phyloP scores from a whole-genome alignment of 2,113 vertebrate genomes.

The Cephalopholis sonnerati region DNA sequence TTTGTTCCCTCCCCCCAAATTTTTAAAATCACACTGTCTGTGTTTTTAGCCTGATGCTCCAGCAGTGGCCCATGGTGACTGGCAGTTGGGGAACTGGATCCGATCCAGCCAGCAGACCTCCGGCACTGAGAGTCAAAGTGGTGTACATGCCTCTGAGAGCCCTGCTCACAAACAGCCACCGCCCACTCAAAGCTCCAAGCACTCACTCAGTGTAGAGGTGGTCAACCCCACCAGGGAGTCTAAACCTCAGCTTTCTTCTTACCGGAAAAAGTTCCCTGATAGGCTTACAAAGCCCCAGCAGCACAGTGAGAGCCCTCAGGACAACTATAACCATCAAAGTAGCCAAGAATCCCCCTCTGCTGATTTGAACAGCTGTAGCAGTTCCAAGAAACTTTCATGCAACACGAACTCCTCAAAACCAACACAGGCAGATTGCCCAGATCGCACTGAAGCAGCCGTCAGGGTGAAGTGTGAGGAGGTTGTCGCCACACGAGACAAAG shows the following conservation, averaged over 20 bases:
- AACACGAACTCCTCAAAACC: conserved; percentile 79
- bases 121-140: conserved; percentile 70
- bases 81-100: conserved; percentile 81
- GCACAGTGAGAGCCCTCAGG: conserved; percentile 19
- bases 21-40: not conserved
- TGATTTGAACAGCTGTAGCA: not conserved
- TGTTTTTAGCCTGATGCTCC: conserved; percentile 54
- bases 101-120: conserved; percentile 69
- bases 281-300: conserved; percentile 43
- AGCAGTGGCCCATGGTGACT: conserved; percentile 58
- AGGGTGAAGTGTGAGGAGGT: conserved; percentile 79
- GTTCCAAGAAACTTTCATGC: conserved; percentile 63
- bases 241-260: conserved; percentile 68
- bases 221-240: conserved; percentile 45
- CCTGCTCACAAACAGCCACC: conserved; percentile 47
- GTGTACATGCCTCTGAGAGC: conserved; percentile 27
- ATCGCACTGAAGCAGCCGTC: conserved; percentile 62
- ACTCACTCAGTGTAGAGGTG: conserved; percentile 19
- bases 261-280: conserved; percentile 48
- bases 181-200: conserved; percentile 51
- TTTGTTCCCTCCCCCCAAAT: not conserved
- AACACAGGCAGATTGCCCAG: conserved; percentile 30
- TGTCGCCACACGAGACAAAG: conserved; percentile 66
- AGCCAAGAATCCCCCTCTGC: conserved; percentile 72
- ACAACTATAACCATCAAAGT: conserved; percentile 67